These are phyloP conservation scores for Lepetodrilus schrolli DNA, from an alignment of 2,888 invertebrate genomes.

Conservation along the genomic window DNA sequence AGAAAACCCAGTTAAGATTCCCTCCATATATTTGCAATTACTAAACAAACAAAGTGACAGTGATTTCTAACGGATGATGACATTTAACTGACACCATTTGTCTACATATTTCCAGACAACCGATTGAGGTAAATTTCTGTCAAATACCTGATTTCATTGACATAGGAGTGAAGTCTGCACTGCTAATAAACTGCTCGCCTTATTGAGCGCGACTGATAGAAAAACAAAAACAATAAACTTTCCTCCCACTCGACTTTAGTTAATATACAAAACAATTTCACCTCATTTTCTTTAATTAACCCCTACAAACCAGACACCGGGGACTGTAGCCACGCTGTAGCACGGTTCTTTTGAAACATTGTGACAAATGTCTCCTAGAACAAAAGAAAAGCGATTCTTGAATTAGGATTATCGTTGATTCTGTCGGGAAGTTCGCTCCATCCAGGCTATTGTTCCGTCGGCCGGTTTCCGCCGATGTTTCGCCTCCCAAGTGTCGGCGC, in stretches of 20 bases:
- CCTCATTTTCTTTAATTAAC: slow-evolving; percentile 13
- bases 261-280: neutral
- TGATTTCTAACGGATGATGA: too few relatives aligned
- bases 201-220: neutral
- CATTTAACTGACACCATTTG: too few relatives aligned
- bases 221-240: neutral
- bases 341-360: neutral
- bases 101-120: too few relatives aligned
- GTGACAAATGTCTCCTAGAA: neutral
- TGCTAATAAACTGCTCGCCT: slow-evolving; percentile 2
- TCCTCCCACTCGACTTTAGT: neutral
- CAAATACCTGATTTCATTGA: neutral
- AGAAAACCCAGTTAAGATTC: too few relatives aligned
- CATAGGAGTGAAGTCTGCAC: neutral
- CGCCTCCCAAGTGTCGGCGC: slow-evolving; percentile 6
- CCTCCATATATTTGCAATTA: too few relatives aligned
- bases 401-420: neutral
- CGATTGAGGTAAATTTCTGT: neutral
- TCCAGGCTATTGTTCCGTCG: neutral
- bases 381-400: neutral
- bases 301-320: neutral
- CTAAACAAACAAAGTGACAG: too few relatives aligned
- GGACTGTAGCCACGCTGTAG: neutral
- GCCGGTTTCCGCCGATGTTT: neutral
- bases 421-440: neutral